These are phyloP conservation scores for Ceratoteleas bidentatus DNA, from an alignment of 1,140 invertebrate genomes.

Conservation along the genomic window DNA sequence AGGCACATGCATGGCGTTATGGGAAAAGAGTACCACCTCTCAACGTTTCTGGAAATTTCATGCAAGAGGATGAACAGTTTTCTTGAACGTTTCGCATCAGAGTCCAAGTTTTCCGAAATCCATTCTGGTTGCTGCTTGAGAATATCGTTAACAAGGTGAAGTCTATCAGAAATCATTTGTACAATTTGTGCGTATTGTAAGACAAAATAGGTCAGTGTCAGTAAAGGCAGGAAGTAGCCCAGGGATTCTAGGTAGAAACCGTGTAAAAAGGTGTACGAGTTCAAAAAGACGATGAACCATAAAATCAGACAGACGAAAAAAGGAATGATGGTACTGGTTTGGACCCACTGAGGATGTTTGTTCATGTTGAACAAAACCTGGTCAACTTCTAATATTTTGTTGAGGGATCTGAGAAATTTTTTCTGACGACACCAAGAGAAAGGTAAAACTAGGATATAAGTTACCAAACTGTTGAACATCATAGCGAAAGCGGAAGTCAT, in stretches of 20 bases:
- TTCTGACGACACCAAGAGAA: not conserved
- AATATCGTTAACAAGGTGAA: not conserved
- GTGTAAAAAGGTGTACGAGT: not conserved
- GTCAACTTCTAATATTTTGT: slow-evolving; percentile 6
- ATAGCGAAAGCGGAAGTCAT: not conserved
- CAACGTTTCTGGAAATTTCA: not conserved
- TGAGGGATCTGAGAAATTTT: not conserved
- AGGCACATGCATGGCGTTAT: not conserved
- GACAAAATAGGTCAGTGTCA: not conserved
- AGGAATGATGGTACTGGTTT: not conserved
- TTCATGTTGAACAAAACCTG: not conserved
- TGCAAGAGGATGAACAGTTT: slow-evolving; percentile 2
- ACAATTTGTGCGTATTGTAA: slow-evolving; percentile 1
- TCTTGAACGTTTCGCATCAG: not conserved
- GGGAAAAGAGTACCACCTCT: slow-evolving; percentile 11
- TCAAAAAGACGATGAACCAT: not conserved
- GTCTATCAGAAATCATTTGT: not conserved
- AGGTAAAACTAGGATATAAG: not conserved
- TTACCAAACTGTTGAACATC: not conserved
- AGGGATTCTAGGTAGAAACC: not conserved
- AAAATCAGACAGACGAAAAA: not conserved
- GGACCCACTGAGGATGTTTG: not conserved
- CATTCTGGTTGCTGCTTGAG: not conserved
- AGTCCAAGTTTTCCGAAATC: not conserved
- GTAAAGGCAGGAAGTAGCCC: not conserved